These are phyloP conservation scores for Hippoglossus stenolepis DNA, from an alignment of 2,113 vertebrate species.

Conservation along the genomic window DNA sequence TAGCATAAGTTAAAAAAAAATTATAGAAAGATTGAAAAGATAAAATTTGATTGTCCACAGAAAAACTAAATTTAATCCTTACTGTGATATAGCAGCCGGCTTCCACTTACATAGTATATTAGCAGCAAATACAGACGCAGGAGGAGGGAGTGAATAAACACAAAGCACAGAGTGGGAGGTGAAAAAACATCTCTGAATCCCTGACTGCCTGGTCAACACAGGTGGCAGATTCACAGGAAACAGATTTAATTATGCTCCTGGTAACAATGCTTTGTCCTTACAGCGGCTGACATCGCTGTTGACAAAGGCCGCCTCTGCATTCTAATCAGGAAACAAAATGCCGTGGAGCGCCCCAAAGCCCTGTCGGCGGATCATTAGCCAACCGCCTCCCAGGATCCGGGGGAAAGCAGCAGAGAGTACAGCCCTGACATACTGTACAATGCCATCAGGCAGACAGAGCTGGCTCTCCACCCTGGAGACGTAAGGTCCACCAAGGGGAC, in stretches of 20 bases:
- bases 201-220: constrained; percentile 83
- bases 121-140: constrained; percentile 31
- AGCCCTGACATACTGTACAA: constrained; percentile 63
- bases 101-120: constrained; percentile 32
- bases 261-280: constrained; percentile 94
- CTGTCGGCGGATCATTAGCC: constrained; percentile 91
- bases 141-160: constrained; percentile 56
- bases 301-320: constrained; percentile 93
- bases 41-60: not conserved
- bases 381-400: constrained; percentile 81
- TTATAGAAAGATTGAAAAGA: not conserved
- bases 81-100: constrained; percentile 5
- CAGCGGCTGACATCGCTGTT: constrained; percentile 90
- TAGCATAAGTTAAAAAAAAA: constrained; percentile 4
- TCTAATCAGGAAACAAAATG: constrained; percentile 99
- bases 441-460: constrained; percentile 69
- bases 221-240: constrained; percentile 85
- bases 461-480: constrained; percentile 89
- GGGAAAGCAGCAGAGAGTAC: constrained; percentile 74
- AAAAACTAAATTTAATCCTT: not conserved
- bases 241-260: constrained; percentile 93
- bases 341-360: constrained; percentile 86
- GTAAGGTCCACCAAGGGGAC: constrained; percentile 86
- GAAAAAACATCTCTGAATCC: constrained; percentile 59
- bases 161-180: constrained; percentile 47